Base-by-base conservation (phyloP, 2,888 invertebrate species). In the Zhengitettix transpicula region DNA sequence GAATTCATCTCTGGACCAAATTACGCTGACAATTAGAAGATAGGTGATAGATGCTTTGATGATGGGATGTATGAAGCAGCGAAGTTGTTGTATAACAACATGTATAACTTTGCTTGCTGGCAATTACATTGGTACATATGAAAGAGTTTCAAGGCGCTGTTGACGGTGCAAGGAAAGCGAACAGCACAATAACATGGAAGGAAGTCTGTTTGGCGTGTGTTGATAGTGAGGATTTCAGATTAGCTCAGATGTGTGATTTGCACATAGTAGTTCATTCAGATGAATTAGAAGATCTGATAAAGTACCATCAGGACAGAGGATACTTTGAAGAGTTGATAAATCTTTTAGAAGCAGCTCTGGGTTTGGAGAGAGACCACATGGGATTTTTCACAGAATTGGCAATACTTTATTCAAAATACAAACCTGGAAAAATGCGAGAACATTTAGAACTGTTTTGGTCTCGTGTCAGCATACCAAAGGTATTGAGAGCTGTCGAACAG, bases 301-400 rank as follows among this genome's bases (percentile, higher is more conserved):
- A 98, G 75, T 98, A 97, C 74, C 99, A 99, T 74, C 98, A 99
- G 80, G 90, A 91, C 72, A 84, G 92, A 66, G 99, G 99, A 1
- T 94, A 95, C 74, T 99, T 99, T 73, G 98, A 99, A 71, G 98
- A 99, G 73, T 79, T 99, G 58, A 99, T 99, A 70, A 88, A 90
- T 64, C 77, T 97, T 56, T 76, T 97, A 65, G 97, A 97, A 73
- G 96, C 96, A 10, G 97, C 97, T 1, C 77, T 98, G 42, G 94
- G 98, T 0, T 76, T 99, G 66, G 99, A 99, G 75, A 82, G 99
- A 52, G 99, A 99, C 9, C 99, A 99, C 72, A 99, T 99, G 99
- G 99, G 97, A 68, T 99, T 99, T 98, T 99, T 99, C 76, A 99
- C 99, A 0, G 99, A 99, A 73, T 78, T 99, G 68, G 99, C 98